Evolutionary conservation across 2,888 invertebrate species (phyloP), one percentile per base, ranked within the genome.

Genomic region (Spisula solida): DNA sequence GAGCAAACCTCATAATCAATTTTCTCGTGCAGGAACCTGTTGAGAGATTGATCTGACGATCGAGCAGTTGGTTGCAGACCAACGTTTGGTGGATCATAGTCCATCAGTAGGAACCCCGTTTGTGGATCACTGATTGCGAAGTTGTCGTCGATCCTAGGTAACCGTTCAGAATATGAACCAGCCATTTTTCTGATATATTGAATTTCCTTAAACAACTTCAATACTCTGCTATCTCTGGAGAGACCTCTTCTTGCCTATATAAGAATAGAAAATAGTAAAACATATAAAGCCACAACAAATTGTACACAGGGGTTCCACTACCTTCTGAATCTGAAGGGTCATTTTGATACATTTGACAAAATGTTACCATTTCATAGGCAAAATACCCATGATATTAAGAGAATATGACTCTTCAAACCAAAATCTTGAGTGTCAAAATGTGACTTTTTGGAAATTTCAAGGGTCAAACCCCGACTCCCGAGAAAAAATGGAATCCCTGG

Each of bases 191-290:
- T 75, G 25, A 87, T 79, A 66, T 29, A 82, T 55, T 87, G 88
- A 29, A 91, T 85, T 25, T 89, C 81, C 25, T 56, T 66, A 82
- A 87, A 91, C 25, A 91, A 51, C 82, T 80, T 88, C 31, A 70
- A 82, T 10, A 91, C 85, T 80, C 91, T 87, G 60, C 80, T 70
- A 55, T 83, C 91, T 87, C 88, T 91, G 80, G 87, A 70, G 25
- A 18, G 51, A 16, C 5, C 10, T 4, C 20, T 75, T 78, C 47
- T 87, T 82, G 20, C 70, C 89, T 90, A 82, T 41, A 85, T 78
- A 18, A 66, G 25, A 56, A 82, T n/a, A 48, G 55, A 82, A 82
- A 78, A 25, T 66, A 25, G 0, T 56, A 10, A 66, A 66, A 66
- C 20, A 25, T 6, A 12, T 66, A 10, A 0, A 66, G 1, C 6